Base-by-base conservation (phyloP, 2,113 vertebrate genomes). In the Oreochromis tanganicae region DNA sequence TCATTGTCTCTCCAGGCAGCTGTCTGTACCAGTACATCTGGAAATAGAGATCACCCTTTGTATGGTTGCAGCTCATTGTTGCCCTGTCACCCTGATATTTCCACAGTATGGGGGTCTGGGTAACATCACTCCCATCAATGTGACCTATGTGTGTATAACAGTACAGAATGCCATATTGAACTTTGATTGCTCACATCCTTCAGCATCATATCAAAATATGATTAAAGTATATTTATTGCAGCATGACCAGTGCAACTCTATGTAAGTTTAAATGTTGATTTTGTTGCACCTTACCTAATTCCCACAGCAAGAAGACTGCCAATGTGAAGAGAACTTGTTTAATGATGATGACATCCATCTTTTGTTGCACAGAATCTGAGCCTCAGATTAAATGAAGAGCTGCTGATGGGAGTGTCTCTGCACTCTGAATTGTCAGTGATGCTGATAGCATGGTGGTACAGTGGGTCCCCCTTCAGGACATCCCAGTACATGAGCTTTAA, bases 21-120 rank as follows among this genome's bases (percentile, higher is more conserved):
- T 96, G 96, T 66, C 68, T 79, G 88, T 87, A 96, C 95, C 95
- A 95, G 92, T 95, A 95, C 95, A 96, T 96, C 57, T 93, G 80
- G 36, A 0, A 14, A 3, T 88, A 92, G 0, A 0, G 0, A 3
- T 0, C 0, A 12, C 16, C 85, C 68, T 85, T 88, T 1, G 46
- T 89, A 54, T 95, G 94, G 8, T 21, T 86, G 57, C 93, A 96
- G 34, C 57, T 9, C 5, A 93, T 73, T 9, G 82, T 87, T 11
- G 85, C 89, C 46, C 3, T 19, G 0, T 82, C 4, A 2, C 79
- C 81, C n/a, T 21, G 1, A 1, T 24, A 0, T 17, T 3, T 41
- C 86, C 84, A 92, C 50, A 80, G 27, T 36, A 34, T 36, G 56
- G 50, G 10, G 9, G 61, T 41, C 61, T 88, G 82, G 21, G 6